Evolutionary conservation across 2,888 invertebrate species (phyloP), one percentile per base, ranked within the genome.

Genomic region (Danaus chrysippus): DNA sequence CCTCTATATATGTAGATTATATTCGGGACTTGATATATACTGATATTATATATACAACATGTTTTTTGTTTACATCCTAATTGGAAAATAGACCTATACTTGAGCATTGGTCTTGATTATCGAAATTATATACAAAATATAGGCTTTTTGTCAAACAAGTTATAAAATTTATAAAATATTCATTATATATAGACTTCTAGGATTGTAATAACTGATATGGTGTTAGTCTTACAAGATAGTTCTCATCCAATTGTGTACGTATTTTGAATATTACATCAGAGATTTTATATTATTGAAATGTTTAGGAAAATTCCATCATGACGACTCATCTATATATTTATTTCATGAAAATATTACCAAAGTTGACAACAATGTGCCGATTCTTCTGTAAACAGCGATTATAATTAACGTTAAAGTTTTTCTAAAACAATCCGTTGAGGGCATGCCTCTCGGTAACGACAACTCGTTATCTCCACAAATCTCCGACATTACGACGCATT

Each of bases 401-500:
- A 79, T 67, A 65, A 61, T 61, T 63, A 57, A 66, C 62, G 66
- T 58, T 69, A 54, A 56, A 67, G 71, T 76, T 79, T 84, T 83
- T 82, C 76, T 74, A 75, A 78, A 78, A 82, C 82, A 79, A 81
- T 77, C 74, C 74, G 68, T 75, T 71, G 74, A 75, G 73, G 73
- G 71, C 82, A 78, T 83, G 86, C 82, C 84, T 85, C 79, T 75
- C 70, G 74, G 75, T 90, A 90, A 91, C 82, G 89, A 84, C 73
- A 69, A 64, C 77, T 87, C 90, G 82, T 91, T 89, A 89, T 84
- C 79, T 79, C 82, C 87, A 84, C 86, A 90, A 84, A 90, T 88
- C 88, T 87, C 78, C 78, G 72, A 81, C 87, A 90, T 90, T 89
- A 89, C 83, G 79, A 82, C 85, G 83, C 87, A 90, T 89, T 90